Conservation (phyloP, 2,113 vertebrate genomes). For the human region GRCh38 chr4:34574501-34575000, state of each 20-base stretch:
- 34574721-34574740: not conserved
- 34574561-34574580: not conserved
- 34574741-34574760: not conserved
- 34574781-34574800: not conserved
- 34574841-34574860: not conserved
- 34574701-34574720: accelerated
- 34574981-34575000: not conserved
- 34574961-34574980: not conserved
- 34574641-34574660: not conserved
- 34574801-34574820: not conserved
- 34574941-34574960: not conserved
- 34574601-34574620: not conserved
- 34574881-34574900: not conserved
- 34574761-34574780: not conserved
- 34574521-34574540: not conserved
- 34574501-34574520: not conserved
- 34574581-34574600: not conserved
- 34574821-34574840: not conserved
- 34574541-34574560: not conserved
- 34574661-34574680: too few relatives aligned
- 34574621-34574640: not conserved
- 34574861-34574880: too few relatives aligned
- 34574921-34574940: not conserved
- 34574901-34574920: not conserved
- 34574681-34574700: not conserved